Evolutionary conservation across 1,140 invertebrate species (phyloP).

Genomic region (Microplitis demolitor): DNA sequence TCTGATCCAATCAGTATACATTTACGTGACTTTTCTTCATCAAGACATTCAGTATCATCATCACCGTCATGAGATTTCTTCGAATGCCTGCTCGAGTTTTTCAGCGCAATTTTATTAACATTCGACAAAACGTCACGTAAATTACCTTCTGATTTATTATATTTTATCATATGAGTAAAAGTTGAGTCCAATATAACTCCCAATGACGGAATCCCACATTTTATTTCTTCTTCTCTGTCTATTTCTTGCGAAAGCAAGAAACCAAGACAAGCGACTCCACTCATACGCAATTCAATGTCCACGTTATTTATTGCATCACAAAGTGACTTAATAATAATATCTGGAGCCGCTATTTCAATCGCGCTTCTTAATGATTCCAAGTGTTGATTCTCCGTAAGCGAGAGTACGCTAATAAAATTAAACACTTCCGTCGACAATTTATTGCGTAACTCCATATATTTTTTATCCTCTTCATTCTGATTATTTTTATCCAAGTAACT

Average conservation of each 20-base stretch:
- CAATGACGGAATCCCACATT: background rate
- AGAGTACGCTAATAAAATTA: constrained; percentile 55
- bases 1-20: constrained; percentile 47
- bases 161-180: background rate
- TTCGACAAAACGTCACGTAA: constrained; percentile 35
- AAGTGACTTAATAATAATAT: constrained; percentile 50
- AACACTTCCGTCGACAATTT: constrained; percentile 59
- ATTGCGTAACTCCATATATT: constrained; percentile 55
- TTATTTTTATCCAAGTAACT: constrained; percentile 53
- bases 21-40: constrained; percentile 15
- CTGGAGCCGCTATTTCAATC: constrained; percentile 45
- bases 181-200: background rate
- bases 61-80: constrained; percentile 13
- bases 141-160: constrained; percentile 1
- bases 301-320: constrained; percentile 49
- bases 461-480: constrained; percentile 42
- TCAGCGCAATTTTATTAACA: constrained; percentile 41
- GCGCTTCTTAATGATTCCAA: constrained; percentile 50
- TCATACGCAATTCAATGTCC: constrained; percentile 42
- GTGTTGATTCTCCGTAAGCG: constrained; percentile 47
- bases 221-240: constrained; percentile 37
- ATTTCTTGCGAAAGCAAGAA: constrained; percentile 50
- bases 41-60: constrained; percentile 1
- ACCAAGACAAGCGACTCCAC: constrained; percentile 44
- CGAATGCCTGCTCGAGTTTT: constrained; percentile 22